A percentile compares a stretch with the other conserved stretches of the same genome.
These are phyloP conservation scores for Cladopsammia gracilis DNA, from an alignment of 64 coral and sea anemone genomes.

Conservation along the genomic window DNA sequence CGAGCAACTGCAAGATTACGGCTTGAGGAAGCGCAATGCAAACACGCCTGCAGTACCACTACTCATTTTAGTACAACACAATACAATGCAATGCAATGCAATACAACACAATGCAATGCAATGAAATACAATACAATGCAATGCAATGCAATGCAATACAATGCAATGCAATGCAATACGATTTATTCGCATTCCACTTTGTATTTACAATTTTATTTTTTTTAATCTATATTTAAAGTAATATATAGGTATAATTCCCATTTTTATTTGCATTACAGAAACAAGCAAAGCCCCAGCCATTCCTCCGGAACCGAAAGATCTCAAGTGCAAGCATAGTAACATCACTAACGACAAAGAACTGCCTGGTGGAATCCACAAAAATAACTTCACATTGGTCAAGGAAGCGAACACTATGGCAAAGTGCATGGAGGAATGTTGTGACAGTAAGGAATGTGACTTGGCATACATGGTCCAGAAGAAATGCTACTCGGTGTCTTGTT, in stretches of 20 bases:
- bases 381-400: conserved; percentile 81
- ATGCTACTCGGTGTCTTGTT: conserved; percentile 91
- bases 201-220: not conserved
- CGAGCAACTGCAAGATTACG: too few relatives aligned
- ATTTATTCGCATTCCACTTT: too few relatives aligned
- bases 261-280: not conserved
- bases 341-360: conserved; percentile 88
- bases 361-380: conserved; percentile 52
- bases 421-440: conserved; percentile 90
- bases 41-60: too few relatives aligned
- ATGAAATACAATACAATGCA: too few relatives aligned
- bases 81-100: too few relatives aligned
- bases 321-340: conserved; percentile 84
- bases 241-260: not conserved
- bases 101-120: too few relatives aligned
- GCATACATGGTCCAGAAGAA: conserved; percentile 75
- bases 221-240: not conserved
- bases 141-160: too few relatives aligned
- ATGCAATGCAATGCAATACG: too few relatives aligned
- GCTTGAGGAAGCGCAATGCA: too few relatives aligned
- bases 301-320: conserved; percentile 67
- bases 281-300: conserved; percentile 47
- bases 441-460: conserved; percentile 82
- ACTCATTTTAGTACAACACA: too few relatives aligned
- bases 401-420: conserved; percentile 75